Conservation (phyloP, 2,888 invertebrate genomes). For the Timandra comae region DNA sequence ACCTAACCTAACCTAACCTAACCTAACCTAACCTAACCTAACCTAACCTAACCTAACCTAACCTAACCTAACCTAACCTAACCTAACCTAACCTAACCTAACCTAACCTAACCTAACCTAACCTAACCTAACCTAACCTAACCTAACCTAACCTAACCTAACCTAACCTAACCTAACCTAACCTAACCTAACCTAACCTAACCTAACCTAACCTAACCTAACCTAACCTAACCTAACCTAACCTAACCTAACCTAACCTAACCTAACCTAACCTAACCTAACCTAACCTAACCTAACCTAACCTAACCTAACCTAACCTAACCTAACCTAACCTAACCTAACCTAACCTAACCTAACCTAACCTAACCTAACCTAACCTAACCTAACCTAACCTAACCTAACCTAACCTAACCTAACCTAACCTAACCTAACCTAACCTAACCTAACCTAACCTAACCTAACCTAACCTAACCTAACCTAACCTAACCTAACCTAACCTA, state of each 20-base stretch:
- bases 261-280: slow-evolving; percentile 18
- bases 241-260: slow-evolving; percentile 18
- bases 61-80: slow-evolving; percentile 14
- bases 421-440: too few relatives aligned
- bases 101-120: slow-evolving; percentile 11
- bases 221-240: slow-evolving; percentile 11
- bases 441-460: slow-evolving; percentile 3
- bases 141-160: slow-evolving; percentile 13
- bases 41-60: slow-evolving; percentile 12
- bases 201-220: slow-evolving; percentile 14
- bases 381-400: slow-evolving; percentile 10
- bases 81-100: slow-evolving; percentile 12
- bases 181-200: slow-evolving; percentile 4
- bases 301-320: slow-evolving; percentile 19
- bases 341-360: slow-evolving; percentile 14
- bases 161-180: slow-evolving; percentile 10
- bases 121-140: slow-evolving; percentile 10
- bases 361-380: slow-evolving; percentile 14
- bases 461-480: slow-evolving; percentile 11
- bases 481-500: slow-evolving; percentile 15
- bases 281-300: slow-evolving; percentile 18
- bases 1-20: slow-evolving; percentile 13
- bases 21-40: slow-evolving; percentile 15
- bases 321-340: slow-evolving; percentile 12
- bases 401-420: too few relatives aligned